phyloP scores from a whole-genome alignment of 2,113 vertebrate genomes.

The Anolis carolinensis region DNA sequence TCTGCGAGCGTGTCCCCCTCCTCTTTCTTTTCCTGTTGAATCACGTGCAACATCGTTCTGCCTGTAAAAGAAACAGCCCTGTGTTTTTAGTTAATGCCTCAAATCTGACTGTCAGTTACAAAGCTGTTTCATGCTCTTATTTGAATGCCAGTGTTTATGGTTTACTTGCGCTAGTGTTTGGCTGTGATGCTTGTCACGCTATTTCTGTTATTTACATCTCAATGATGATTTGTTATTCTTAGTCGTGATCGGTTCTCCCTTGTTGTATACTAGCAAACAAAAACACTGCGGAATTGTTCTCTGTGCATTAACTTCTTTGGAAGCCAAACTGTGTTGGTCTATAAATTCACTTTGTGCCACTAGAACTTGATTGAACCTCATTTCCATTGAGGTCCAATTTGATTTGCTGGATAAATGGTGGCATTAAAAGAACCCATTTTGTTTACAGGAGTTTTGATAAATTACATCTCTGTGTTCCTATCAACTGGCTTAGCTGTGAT shows the following conservation, averaged over 20 bases:
- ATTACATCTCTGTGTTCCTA: background rate
- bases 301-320: background rate
- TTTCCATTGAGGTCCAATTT: conserved; percentile 13
- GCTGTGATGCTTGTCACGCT: conserved; percentile 19
- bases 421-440: background rate
- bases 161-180: conserved; percentile 58
- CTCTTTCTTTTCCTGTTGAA: background rate
- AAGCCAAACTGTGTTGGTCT: background rate
- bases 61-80: conserved; percentile 32
- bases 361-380: conserved; percentile 1
- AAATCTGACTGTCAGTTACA: conserved; percentile 8
- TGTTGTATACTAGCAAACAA: conserved; percentile 3
- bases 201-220: background rate
- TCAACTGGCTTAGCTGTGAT: background rate
- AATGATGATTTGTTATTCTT: background rate
- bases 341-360: conserved; percentile 1
- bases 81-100: conserved; percentile 63
- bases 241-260: background rate
- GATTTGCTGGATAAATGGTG: background rate
- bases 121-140: conserved; percentile 43
- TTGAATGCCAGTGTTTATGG: conserved; percentile 41
- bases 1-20: background rate
- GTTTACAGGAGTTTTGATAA: background rate
- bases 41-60: conserved; percentile 53
- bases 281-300: background rate